These are phyloP conservation scores for Callorhinus ursinus DNA, from an alignment of 2,113 vertebrate species.

Conservation along the genomic window DNA sequence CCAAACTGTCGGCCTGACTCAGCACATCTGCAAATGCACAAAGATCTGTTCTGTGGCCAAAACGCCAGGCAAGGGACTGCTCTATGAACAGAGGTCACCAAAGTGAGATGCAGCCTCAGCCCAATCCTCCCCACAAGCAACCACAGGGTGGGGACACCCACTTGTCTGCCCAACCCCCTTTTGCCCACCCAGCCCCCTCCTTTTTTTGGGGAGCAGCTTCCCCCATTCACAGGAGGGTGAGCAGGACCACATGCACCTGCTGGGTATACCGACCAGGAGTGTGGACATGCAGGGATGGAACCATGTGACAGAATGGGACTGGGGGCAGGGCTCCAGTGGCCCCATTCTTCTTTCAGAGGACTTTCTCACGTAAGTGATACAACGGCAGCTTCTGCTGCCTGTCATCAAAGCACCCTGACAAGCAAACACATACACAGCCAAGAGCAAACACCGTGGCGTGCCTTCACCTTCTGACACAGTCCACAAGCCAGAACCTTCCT, in stretches of 20 bases:
- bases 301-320: background rate
- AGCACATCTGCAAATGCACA: background rate
- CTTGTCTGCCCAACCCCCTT: background rate
- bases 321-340: background rate
- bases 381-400: background rate
- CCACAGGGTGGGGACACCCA: background rate
- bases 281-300: accelerated
- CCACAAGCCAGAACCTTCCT: background rate
- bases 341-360: background rate
- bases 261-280: background rate
- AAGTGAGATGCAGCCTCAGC: background rate
- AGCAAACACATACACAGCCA: background rate
- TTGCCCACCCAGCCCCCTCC: background rate
- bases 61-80: background rate
- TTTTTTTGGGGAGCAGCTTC: no score
- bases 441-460: background rate
- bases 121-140: background rate
- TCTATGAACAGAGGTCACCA: background rate
- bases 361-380: background rate
- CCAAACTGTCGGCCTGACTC: background rate
- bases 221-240: no score
- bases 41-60: background rate
- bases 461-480: background rate
- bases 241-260: background rate
- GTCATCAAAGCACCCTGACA: background rate